phyloP scores from a whole-genome alignment of 2,113 vertebrate species.

The Lamprologus sp. region DNA sequence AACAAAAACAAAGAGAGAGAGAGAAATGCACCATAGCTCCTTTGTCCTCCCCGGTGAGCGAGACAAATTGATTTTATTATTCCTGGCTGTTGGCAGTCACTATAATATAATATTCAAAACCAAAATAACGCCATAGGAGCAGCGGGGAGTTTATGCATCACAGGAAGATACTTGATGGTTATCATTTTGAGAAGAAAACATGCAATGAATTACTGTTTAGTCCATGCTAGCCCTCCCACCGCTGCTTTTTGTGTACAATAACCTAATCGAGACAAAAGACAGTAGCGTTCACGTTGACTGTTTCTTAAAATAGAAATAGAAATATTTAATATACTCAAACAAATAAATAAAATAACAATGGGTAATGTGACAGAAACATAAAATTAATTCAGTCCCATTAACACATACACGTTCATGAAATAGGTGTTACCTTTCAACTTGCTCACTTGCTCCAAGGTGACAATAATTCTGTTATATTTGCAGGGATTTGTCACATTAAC shows the following conservation, averaged over 20 bases:
- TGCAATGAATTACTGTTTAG: background rate
- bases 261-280: background rate
- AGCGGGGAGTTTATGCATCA: slow-evolving; percentile 38
- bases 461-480: background rate
- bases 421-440: background rate
- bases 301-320: background rate
- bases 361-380: background rate
- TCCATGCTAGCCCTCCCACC: background rate
- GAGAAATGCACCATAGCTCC: background rate
- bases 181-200: slow-evolving; percentile 21
- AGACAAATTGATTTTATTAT: slow-evolving; percentile 76
- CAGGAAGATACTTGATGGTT: slow-evolving; percentile 24
- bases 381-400: background rate
- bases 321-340: background rate
- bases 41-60: slow-evolving; percentile 57
- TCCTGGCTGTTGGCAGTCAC: slow-evolving; percentile 35
- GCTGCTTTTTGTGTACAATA: background rate
- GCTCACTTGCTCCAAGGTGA: background rate
- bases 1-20: background rate
- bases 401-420: background rate
- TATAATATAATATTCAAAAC: slow-evolving; percentile 48
- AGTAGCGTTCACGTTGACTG: background rate
- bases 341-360: background rate
- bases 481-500: background rate
- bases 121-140: slow-evolving; percentile 32